These are phyloP conservation scores for Smithornis capensis DNA, from an alignment of 2,113 vertebrate species.

Conservation along the genomic window DNA sequence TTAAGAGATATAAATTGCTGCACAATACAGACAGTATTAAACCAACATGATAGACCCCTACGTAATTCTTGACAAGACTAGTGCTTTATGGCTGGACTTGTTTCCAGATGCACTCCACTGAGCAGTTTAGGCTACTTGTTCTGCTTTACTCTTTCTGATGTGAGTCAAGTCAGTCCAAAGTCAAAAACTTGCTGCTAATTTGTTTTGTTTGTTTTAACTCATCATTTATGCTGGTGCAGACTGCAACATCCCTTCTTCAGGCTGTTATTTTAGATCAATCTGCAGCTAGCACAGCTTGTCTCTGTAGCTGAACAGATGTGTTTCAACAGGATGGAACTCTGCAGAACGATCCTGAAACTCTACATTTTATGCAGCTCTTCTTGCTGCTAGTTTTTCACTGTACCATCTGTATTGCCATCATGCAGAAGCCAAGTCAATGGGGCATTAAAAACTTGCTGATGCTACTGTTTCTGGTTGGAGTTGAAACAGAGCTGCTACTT, in stretches of 20 bases:
- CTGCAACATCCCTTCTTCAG: background rate
- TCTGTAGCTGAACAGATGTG: conserved; percentile 31
- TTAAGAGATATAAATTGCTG: background rate
- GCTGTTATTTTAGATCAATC: background rate
- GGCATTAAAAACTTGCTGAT: conserved; percentile 24
- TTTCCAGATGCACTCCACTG: background rate
- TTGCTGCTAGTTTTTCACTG: background rate
- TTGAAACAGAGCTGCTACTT: background rate
- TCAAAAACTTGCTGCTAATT: background rate
- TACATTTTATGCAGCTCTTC: background rate
- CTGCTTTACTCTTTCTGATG: background rate
- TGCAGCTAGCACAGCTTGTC: conserved; percentile 12
- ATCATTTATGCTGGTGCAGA: accelerated
- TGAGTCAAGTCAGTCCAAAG: background rate
- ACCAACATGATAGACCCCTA: background rate
- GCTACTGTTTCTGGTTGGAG: background rate
- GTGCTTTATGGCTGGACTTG: background rate
- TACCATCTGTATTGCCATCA: background rate
- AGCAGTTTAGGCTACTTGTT: background rate
- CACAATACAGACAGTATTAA: background rate
- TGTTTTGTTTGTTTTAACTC: background rate
- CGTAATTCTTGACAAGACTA: background rate
- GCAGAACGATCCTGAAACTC: background rate
- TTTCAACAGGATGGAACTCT: conserved; percentile 17
- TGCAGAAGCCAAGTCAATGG: background rate